Evolutionary conservation across 1,140 invertebrate species (phyloP), one percentile per base, ranked within the genome.

Genomic region (Procambarus clarkii): DNA sequence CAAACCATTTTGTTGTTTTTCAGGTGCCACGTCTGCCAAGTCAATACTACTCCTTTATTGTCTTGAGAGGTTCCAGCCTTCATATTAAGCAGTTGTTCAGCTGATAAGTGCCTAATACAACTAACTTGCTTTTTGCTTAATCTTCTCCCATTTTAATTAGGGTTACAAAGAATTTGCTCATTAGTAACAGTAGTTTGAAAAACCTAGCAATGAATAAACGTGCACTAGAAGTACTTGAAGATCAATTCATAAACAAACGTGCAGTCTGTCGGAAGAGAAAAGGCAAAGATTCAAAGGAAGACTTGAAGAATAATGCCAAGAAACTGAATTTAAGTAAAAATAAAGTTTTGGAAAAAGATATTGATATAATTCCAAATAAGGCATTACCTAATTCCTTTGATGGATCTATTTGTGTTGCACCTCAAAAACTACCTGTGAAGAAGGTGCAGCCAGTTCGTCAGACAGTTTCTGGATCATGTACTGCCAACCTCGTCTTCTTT

Each of bases 401-500:
- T 58, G 54, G 13, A 8, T 58, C 54, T 58, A 8, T 9, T 58
- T 7, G 13, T 58, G 54, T 58, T 58, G 54, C 7, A 58, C 7
- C 54, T 58, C 54, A 58, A 13, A 58, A 58, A 58, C 7, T 58
- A 2, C 54, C 13, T 21, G 15, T 4, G 4, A 21, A 4, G 3
- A 64, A 64, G 18, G 8, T 9, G 18, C 60, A 2, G 60, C 60
- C 15, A 18, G 60, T 64, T 64, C 60, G 13, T 64, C 5, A 64
- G 21, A 18, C 50, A 5, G 58, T 60, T 9, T 44, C n/a, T n/a
- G 58, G 24, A 83, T 44, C 21, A 83, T 15, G 5, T 18, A 58
- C 24, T 24, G 21, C 50, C 13, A 64, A 44, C 21, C 4, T 8
- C 21, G 81, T 83, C 58, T 83, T 83, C 54, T 83, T 83, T 83